These are phyloP conservation scores for Danionella dracula DNA, from an alignment of 2,797 vertebrate genomes.

Conservation along the genomic window DNA sequence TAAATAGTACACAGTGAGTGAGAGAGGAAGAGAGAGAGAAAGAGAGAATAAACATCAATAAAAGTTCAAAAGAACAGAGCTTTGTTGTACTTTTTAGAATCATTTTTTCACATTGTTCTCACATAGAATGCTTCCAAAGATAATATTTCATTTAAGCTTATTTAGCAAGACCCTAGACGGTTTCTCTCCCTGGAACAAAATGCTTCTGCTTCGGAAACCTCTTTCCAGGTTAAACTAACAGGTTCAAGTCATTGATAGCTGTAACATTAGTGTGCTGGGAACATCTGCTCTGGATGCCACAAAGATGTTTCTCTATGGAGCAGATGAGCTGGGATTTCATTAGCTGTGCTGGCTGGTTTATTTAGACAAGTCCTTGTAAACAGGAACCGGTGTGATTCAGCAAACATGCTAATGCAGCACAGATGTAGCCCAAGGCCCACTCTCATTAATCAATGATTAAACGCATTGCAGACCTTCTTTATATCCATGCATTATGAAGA, in stretches of 20 bases:
- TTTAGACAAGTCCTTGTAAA: constrained; percentile 59
- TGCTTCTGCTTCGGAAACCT: neutral
- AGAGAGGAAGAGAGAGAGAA: too few species aligned
- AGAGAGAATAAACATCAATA: too few species aligned
- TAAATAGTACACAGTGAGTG: too few species aligned
- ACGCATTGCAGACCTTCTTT: constrained; percentile 52
- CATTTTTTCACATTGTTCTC: neutral
- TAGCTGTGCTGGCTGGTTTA: constrained; percentile 47
- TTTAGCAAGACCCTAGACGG: neutral
- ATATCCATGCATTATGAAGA: neutral
- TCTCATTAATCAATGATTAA: constrained; percentile 84
- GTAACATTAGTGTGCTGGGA: neutral
- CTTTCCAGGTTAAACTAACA: constrained; percentile 19
- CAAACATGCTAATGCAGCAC: constrained; percentile 71
- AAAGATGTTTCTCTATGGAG: neutral
- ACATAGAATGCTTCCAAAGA: neutral
- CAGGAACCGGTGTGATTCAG: constrained; percentile 57
- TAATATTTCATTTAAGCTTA: neutral
- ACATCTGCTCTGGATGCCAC: constrained; percentile 1
- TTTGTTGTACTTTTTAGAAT: too few species aligned
- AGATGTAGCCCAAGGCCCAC: constrained; percentile 76
- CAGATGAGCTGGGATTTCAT: constrained; percentile 38
- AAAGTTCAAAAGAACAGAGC: too few species aligned
- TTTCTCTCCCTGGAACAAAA: neutral
- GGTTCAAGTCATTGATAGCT: constrained; percentile 2